Percentiles rank a stretch among this genome's conserved stretches.
These are phyloP conservation scores for Sitophilus oryzae DNA, from an alignment of 1,140 invertebrate genomes.

Conservation along the genomic window DNA sequence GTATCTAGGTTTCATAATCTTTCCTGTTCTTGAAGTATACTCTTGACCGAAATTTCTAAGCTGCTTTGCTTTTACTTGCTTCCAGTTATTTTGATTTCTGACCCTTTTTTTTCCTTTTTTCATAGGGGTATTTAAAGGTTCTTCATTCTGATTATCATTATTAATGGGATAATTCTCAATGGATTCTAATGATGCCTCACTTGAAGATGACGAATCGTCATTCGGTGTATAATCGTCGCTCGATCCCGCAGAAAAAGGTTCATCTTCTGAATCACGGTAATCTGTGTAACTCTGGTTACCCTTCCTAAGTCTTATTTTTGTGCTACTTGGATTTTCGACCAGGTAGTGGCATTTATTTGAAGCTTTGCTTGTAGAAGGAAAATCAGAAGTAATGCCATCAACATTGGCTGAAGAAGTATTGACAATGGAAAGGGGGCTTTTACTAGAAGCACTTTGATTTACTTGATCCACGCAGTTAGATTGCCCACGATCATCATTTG, in stretches of 20 bases:
- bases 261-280: neutral
- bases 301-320: neutral
- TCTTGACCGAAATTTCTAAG: neutral
- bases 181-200: neutral
- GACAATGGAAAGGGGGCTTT: too few relatives aligned
- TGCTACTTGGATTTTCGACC: neutral
- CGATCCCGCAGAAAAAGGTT: neutral
- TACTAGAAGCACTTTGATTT: too few relatives aligned
- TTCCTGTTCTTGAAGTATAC: too few relatives aligned
- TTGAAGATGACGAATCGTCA: neutral
- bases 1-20: neutral
- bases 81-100: neutral
- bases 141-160: neutral
- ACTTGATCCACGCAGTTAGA: too few relatives aligned
- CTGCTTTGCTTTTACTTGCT: neutral
- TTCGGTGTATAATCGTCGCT: neutral
- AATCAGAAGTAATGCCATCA: neutral
- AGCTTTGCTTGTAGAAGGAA: neutral
- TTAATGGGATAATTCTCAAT: neutral
- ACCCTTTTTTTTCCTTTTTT: neutral
- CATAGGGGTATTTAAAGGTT: neutral
- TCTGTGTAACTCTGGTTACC: neutral
- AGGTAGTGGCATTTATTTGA: neutral
- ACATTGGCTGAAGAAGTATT: neutral
- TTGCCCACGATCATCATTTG: too few relatives aligned